These are phyloP conservation scores for Drosophila gunungcola DNA, from an alignment of 1,140 invertebrate genomes.

Conservation along the genomic window DNA sequence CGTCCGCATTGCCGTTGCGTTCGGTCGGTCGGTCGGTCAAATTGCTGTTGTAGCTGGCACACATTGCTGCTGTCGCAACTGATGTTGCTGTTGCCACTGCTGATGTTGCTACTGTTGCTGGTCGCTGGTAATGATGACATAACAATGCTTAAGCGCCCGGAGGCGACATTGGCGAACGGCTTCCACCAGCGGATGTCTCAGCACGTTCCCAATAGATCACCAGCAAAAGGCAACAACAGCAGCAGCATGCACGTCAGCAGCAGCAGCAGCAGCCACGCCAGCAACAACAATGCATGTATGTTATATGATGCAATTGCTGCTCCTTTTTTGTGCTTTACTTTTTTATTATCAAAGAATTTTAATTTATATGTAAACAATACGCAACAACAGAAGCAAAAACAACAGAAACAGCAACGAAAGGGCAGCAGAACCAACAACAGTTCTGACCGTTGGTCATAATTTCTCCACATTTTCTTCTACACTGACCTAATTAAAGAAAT, in stretches of 20 bases:
- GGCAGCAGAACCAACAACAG: constrained; percentile 9
- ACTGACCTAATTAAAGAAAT: neutral
- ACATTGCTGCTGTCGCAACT: constrained; percentile 39
- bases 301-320: constrained; percentile 59
- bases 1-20: constrained; percentile 52
- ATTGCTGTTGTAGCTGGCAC: constrained; percentile 49
- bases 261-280: constrained; percentile 20
- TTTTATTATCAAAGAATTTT: constrained; percentile 81
- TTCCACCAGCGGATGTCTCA: constrained; percentile 66
- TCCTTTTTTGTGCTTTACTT: constrained; percentile 28
- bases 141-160: constrained; percentile 79
- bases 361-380: constrained; percentile 80
- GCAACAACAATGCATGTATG: constrained; percentile 23
- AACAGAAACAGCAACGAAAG: neutral
- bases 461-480: neutral
- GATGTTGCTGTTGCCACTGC: constrained; percentile 8
- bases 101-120: constrained; percentile 19
- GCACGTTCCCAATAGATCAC: constrained; percentile 81
- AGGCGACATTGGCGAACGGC: constrained; percentile 63
- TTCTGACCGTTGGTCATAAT: constrained; percentile 19
- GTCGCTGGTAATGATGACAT: constrained; percentile 78
- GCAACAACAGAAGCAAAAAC: constrained; percentile 16
- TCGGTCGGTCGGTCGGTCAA: constrained; percentile 37
- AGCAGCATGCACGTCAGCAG: constrained; percentile 27
- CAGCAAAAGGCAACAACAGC: constrained; percentile 46